Evolutionary conservation across 2,113 vertebrate genomes (phyloP).

Genomic region (Struthidea cinerea): DNA sequence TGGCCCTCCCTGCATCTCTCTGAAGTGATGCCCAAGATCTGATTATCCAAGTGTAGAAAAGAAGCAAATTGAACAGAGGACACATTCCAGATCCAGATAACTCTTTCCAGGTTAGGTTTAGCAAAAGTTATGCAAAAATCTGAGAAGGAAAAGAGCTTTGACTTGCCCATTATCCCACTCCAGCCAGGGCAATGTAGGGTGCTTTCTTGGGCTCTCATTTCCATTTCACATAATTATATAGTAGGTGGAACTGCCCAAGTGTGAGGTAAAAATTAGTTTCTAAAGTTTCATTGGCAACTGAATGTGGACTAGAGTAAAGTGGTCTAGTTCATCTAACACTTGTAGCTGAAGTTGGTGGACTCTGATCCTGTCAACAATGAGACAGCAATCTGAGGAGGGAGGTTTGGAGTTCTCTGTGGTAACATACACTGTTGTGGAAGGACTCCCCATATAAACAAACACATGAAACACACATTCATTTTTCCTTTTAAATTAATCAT

Average conservation of each 20-base stretch:
- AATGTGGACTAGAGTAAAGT: neutral
- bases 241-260: neutral
- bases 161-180: neutral
- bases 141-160: neutral
- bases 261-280: neutral
- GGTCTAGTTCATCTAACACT: neutral
- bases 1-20: neutral
- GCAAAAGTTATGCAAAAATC: neutral
- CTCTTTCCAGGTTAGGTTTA: neutral
- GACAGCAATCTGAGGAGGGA: neutral
- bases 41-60: neutral
- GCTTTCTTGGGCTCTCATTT: neutral
- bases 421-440: neutral
- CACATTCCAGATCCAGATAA: neutral
- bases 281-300: neutral
- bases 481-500: neutral
- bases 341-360: neutral
- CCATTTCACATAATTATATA: neutral
- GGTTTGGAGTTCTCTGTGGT: constrained; percentile 29
- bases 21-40: neutral
- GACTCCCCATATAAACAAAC: neutral
- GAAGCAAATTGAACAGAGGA: neutral
- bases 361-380: neutral
- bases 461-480: neutral
- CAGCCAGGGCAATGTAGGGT: neutral